Evolutionary conservation across 2,888 invertebrate species (phyloP).

Genomic region (Elegia similella): DNA sequence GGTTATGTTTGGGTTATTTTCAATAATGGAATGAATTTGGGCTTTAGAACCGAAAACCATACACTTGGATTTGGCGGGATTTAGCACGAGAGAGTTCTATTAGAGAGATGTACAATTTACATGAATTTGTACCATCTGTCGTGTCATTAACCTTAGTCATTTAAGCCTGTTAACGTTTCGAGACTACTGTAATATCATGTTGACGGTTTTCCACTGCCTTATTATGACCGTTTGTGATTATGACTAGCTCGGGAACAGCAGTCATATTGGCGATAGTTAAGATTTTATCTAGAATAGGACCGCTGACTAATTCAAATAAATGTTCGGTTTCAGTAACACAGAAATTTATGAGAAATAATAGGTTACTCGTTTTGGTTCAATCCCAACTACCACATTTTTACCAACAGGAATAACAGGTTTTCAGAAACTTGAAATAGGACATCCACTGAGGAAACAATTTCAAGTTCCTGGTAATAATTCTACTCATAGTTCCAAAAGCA

Average conservation of each 20-base stretch:
- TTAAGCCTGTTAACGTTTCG: slow-evolving; percentile 72
- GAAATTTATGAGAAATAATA: background rate
- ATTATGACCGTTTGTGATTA: slow-evolving; percentile 63
- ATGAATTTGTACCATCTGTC: slow-evolving; percentile 71
- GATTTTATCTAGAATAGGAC: slow-evolving; percentile 22
- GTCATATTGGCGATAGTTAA: slow-evolving; percentile 19
- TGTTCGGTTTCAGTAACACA: background rate
- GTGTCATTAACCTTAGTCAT: slow-evolving; percentile 74
- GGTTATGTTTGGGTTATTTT: too few species aligned
- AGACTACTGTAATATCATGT: slow-evolving; percentile 63
- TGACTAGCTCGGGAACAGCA: slow-evolving; percentile 32
- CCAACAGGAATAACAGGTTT: background rate
- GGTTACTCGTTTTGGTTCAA: background rate
- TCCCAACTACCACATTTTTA: background rate
- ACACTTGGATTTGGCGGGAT: too few species aligned
- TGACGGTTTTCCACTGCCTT: slow-evolving; percentile 61
- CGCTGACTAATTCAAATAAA: background rate
- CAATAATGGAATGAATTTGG: too few species aligned
- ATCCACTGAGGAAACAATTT: slow-evolving; percentile 4
- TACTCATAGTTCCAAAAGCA: slow-evolving; percentile 30
- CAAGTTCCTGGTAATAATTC: slow-evolving; percentile 31
- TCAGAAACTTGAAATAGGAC: slow-evolving; percentile 12
- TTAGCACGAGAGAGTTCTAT: too few species aligned
- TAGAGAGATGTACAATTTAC: slow-evolving; percentile 50
- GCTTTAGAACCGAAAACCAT: too few species aligned